Conservation (phyloP, 2,888 invertebrate species). For the Cephus pulcher region DNA sequence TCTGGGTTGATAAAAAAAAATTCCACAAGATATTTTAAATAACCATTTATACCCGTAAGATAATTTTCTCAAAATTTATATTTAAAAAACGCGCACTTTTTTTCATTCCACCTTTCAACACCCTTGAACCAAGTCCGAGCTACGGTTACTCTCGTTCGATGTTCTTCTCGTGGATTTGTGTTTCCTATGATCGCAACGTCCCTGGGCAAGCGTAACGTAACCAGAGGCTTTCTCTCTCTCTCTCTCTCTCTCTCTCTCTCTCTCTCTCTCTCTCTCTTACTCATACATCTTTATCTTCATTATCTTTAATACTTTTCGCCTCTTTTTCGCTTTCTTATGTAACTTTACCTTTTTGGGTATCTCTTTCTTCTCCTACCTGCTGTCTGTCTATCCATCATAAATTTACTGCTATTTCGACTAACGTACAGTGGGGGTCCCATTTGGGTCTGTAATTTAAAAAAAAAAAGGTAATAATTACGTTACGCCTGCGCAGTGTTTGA, state of each 20-base stretch:
- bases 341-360: background rate
- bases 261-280: slow-evolving; percentile 4
- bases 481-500: no score
- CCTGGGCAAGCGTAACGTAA: no score
- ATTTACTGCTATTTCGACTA: background rate
- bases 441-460: background rate
- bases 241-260: slow-evolving; percentile 5
- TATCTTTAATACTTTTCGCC: background rate
- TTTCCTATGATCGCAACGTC: no score
- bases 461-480: background rate
- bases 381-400: slow-evolving; percentile 8
- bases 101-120: no score
- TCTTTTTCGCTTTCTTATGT: slow-evolving; percentile 13
- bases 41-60: no score
- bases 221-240: slow-evolving; percentile 8
- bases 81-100: no score
- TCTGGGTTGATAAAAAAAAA: no score
- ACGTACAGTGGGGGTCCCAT: background rate
- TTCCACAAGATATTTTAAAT: no score
- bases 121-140: no score
- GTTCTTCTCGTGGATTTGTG: no score
- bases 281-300: background rate
- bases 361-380: slow-evolving; percentile 13
- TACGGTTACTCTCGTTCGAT: no score
- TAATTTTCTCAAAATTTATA: no score